Percentiles rank a stretch among this genome's conserved stretches.
phyloP scores from a whole-genome alignment of 2,113 vertebrate genomes.

The Gallinago paraguaiae region DNA sequence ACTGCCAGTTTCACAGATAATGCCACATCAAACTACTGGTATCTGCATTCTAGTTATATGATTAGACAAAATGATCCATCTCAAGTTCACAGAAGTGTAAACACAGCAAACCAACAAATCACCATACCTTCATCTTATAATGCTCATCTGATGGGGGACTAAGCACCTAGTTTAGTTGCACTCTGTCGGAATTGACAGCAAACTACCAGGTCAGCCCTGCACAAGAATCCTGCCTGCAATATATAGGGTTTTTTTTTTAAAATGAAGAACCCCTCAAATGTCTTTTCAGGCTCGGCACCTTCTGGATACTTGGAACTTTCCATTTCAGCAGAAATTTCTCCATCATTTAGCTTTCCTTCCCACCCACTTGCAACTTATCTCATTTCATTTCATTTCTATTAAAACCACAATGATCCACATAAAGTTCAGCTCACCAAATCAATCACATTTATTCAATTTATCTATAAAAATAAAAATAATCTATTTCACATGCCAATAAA shows the following conservation, averaged over 20 bases:
- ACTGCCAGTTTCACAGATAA: background rate
- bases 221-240: background rate
- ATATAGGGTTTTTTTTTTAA: background rate
- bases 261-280: background rate
- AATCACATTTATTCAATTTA: background rate
- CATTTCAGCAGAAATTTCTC: background rate
- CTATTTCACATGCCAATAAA: background rate
- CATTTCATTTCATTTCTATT: background rate
- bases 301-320: background rate
- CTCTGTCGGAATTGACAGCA: background rate
- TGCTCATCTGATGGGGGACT: background rate
- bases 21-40: background rate
- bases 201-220: background rate
- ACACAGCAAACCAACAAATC: background rate
- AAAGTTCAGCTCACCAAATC: background rate
- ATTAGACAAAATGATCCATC: background rate
- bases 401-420: background rate
- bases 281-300: background rate
- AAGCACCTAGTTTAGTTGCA: background rate
- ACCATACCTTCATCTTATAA: background rate
- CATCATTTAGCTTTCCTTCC: background rate
- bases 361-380: background rate
- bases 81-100: background rate
- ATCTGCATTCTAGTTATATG: background rate
- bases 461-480: background rate